These are phyloP conservation scores for Carcina quercana DNA, from an alignment of 2,888 invertebrate species.

Conservation along the genomic window DNA sequence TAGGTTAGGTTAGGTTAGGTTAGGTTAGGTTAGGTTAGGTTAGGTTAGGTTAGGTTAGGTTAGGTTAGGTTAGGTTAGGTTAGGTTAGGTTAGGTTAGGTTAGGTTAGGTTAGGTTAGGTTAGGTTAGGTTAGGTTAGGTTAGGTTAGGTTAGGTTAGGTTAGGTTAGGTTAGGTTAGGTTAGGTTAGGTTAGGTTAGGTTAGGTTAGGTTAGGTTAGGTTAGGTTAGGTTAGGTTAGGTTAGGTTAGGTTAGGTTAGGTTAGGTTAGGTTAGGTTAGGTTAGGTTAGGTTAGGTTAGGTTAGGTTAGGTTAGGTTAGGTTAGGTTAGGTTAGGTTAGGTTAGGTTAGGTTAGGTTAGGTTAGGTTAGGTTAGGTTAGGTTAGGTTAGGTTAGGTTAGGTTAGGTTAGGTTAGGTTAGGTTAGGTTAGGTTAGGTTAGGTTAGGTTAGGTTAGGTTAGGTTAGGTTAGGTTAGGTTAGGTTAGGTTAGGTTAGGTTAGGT, in stretches of 20 bases:
- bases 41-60: constrained; percentile 8
- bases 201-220: constrained; percentile 6
- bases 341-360: constrained; percentile 6
- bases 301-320: constrained; percentile 6
- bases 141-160: constrained; percentile 6
- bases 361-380: constrained; percentile 6
- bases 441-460: constrained; percentile 6
- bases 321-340: constrained; percentile 6
- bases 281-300: constrained; percentile 6
- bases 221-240: constrained; percentile 6
- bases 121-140: constrained; percentile 6
- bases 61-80: constrained; percentile 8
- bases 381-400: constrained; percentile 6
- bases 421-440: constrained; percentile 6
- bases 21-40: constrained; percentile 8
- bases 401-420: constrained; percentile 6
- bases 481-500: constrained; percentile 7
- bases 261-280: constrained; percentile 6
- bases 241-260: constrained; percentile 6
- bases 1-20: constrained; percentile 8
- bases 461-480: constrained; percentile 6
- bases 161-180: constrained; percentile 6
- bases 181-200: constrained; percentile 6
- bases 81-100: constrained; percentile 8
- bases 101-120: constrained; percentile 8